Conservation (phyloP, 2,888 invertebrate genomes). For the Onthophagus sagittarius region DNA sequence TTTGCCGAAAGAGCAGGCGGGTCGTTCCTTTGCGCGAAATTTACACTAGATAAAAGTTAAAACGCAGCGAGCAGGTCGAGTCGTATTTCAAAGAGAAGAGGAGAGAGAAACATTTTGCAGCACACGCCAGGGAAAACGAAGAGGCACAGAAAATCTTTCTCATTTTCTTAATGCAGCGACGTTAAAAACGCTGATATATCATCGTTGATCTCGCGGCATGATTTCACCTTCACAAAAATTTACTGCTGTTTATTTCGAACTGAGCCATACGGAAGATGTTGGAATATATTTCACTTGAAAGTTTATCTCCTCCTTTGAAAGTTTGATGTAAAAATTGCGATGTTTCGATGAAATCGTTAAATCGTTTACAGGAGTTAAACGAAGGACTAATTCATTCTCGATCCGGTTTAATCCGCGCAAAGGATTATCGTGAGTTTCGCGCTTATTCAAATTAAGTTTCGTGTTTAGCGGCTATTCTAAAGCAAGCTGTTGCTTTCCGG, state of each 20-base stretch:
- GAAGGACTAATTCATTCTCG: not conserved
- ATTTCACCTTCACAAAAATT: slow-evolving; percentile 16
- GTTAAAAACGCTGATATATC: slow-evolving; percentile 24
- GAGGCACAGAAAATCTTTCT: slow-evolving; percentile 15
- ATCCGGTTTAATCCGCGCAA: not conserved
- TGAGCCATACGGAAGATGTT: slow-evolving; percentile 12
- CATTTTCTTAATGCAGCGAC: slow-evolving; percentile 24
- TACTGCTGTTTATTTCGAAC: slow-evolving; percentile 14
- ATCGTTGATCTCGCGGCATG: slow-evolving; percentile 22
- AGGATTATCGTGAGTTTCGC: not conserved
- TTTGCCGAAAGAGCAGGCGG: not conserved
- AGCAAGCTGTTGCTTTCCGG: not conserved
- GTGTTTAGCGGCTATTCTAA: not conserved
- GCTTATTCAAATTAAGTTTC: not conserved
- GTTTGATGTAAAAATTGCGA: not conserved
- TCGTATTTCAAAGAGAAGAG: slow-evolving; percentile 14
- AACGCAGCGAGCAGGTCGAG: slow-evolving; percentile 9
- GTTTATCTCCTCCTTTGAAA: not conserved
- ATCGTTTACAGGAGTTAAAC: not conserved
- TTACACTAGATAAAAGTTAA: slow-evolving; percentile 19
- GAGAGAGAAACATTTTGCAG: not conserved
- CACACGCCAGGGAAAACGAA: not conserved
- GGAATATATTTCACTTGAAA: not conserved
- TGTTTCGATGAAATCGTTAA: not conserved
- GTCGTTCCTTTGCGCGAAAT: not conserved